Base-by-base conservation (phyloP, 2,888 invertebrate genomes). In the Latheticus oryzae region DNA sequence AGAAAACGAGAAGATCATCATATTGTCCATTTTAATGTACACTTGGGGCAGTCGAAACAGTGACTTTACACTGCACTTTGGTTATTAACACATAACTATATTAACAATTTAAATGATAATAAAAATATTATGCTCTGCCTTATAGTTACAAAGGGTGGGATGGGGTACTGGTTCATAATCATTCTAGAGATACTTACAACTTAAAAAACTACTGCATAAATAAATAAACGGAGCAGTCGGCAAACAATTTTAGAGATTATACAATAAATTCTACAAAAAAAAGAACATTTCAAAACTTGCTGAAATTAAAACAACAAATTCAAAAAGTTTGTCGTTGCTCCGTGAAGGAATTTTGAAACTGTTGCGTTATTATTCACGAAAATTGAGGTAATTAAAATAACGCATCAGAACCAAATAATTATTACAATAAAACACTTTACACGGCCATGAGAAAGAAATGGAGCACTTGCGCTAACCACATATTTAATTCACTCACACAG, bases 71-170 rank as follows among this genome's bases (percentile, higher is more conserved):
- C 63, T 61, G 63, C 61, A 59, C 68, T 69, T 69, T 67, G 66
- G 67, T 67, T 64, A 51, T 35, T 58, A 60, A 62, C 56, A 61
- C 60, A 63, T 60, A 52, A 70, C 64, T 67, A 68, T 64, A 58
- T 62, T 65, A 70, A 70, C 68, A 72, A 69, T 68, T 64, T 54
- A 68, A 70, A 68, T 69, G 59, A 72, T 73, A 72, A 68, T 71
- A 73, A 76, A 76, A 74, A 75, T 73, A 73, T 65, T 74, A 72
- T 77, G 77, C 77, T 78, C 78, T 78, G 77, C 72, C 51, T 75
- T 76, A 76, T 76, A 70, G 73, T 62, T 70, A 72, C 73, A 73
- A 74, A 74, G 8, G 75, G n/a, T n/a, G n/a, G n/a, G n/a, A n/a
- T n/a, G n/a, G 76, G 38, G 38, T 37, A 55, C 19, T 42, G 50